Evolutionary conservation across 2,888 invertebrate species (phyloP), one percentile per base, ranked within the genome.

Genomic region (Macaria liturata): DNA sequence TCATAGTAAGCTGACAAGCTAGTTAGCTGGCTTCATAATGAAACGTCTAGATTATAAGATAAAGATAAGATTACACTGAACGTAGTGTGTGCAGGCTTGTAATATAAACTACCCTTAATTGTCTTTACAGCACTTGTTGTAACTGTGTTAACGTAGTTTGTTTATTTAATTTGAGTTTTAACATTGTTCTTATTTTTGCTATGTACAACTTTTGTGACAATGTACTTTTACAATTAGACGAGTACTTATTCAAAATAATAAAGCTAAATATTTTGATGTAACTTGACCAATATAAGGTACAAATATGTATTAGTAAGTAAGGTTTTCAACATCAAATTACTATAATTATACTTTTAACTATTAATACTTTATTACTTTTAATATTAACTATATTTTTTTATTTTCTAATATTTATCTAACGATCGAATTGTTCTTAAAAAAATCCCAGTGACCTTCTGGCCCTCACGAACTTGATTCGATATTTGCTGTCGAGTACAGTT

Each of bases 401-500:
- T 7, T 37, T 37, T 37, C 4, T 7, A 37, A 37, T 37, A 37
- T 6, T 6, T 2, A 6, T 37, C 34, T 20, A 37, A 37, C 42
- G n/a, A 42, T 42, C 42, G 42, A 42, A 9, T 37, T 37, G 34
- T 37, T 3, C 34, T 37, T 3, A 37, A 45, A 54, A n/a, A 43
- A 37, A 7, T 40, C 39, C 9, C 32, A 0, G 34, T 6, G 51
- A 55, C 51, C 51, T 55, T 55, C 44, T 43, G 55, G 32, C 39
- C 66, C 66, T 64, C 69, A 65, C 71, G 69, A 70, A 71, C 64
- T 74, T 69, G 74, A 69, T 74, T 78, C 75, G 78, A 83, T 80
- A 86, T 89, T 87, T 83, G 87, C 83, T 78, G 75, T 75, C 76
- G 69, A 72, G 80, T 81, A 88, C 90, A 85, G 90, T 90, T 90